Evolutionary conservation across 1,140 invertebrate genomes (phyloP).

Genomic region (Maniola jurtina): DNA sequence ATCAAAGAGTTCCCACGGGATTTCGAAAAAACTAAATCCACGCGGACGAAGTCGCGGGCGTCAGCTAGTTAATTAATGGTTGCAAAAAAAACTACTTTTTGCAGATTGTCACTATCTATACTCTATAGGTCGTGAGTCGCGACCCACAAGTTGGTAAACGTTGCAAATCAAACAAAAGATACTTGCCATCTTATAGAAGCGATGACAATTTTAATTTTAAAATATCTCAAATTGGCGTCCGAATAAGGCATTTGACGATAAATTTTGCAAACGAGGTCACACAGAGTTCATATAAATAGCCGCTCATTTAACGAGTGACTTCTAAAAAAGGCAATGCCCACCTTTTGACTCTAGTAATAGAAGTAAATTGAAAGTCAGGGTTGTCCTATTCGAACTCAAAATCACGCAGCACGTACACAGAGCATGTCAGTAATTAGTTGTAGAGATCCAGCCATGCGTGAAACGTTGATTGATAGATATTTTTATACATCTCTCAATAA

Average conservation of each 20-base stretch:
- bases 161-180: too few relatives aligned
- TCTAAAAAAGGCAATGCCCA: constrained; percentile 16
- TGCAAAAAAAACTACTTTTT: too few relatives aligned
- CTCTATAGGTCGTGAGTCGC: too few relatives aligned
- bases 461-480: constrained; percentile 32
- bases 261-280: background rate
- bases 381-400: constrained; percentile 13
- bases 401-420: constrained; percentile 15
- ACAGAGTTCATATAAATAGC: constrained; percentile 7
- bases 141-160: too few relatives aligned
- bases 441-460: constrained; percentile 20
- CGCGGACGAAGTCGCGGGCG: too few relatives aligned
- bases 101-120: too few relatives aligned
- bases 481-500: constrained; percentile 2
- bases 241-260: constrained; percentile 1
- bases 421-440: constrained; percentile 24
- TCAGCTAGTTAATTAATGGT: too few relatives aligned
- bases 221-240: too few relatives aligned
- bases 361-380: constrained; percentile 32
- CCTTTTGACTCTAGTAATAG: constrained; percentile 16
- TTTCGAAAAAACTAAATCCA: too few relatives aligned
- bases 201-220: too few relatives aligned
- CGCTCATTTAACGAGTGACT: background rate
- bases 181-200: too few relatives aligned
- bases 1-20: too few relatives aligned